These are phyloP conservation scores for Propithecus perrieri DNA, from an alignment of 2,797 vertebrate species.

Conservation along the genomic window DNA sequence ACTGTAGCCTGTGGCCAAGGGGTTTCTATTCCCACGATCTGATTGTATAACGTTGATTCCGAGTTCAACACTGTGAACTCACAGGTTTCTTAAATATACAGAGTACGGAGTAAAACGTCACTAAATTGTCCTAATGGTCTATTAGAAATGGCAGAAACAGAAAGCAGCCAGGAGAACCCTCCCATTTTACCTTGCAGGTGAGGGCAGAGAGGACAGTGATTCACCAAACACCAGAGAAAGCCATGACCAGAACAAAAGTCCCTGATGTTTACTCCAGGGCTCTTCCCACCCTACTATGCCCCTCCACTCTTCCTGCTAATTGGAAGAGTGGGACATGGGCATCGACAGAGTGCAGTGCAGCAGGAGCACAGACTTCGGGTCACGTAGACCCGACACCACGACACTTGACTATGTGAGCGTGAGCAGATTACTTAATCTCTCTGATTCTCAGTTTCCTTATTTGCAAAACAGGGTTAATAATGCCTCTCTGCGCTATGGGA, in stretches of 20 bases:
- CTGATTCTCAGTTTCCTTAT: background rate
- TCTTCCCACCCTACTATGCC: background rate
- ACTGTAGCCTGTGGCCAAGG: background rate
- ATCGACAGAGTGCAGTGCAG: background rate
- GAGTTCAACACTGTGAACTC: background rate
- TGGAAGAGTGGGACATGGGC: background rate
- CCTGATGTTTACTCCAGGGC: background rate
- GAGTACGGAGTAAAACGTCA: background rate
- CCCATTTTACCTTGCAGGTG: background rate
- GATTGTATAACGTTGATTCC: background rate
- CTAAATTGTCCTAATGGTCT: background rate
- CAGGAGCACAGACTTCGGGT: background rate
- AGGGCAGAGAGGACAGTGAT: background rate
- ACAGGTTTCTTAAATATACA: background rate
- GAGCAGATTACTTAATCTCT: background rate
- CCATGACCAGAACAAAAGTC: background rate
- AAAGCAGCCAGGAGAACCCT: background rate
- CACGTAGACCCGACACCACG: background rate
- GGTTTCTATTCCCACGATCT: background rate
- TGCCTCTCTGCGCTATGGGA: background rate
- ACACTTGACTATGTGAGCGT: background rate
- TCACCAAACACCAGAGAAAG: background rate
- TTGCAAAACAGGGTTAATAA: background rate
- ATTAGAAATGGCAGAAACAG: background rate
- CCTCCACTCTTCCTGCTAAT: background rate